Evolutionary conservation across 2,113 vertebrate genomes (phyloP).

Genomic region (Podarcis raffonei): DNA sequence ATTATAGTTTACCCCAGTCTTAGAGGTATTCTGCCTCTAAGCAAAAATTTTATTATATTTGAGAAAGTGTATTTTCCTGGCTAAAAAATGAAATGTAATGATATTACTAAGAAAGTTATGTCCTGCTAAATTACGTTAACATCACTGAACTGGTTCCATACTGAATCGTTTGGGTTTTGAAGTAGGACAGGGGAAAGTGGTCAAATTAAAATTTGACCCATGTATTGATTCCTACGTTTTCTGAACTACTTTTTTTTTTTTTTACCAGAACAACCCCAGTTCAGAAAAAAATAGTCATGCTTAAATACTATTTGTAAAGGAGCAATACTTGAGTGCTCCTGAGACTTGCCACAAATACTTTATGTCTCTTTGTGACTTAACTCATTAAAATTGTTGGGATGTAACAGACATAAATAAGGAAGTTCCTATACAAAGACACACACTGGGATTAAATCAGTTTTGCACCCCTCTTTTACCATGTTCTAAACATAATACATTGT

Average conservation of each 20-base stretch:
- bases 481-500: not conserved
- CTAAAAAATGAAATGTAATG: constrained; percentile 28
- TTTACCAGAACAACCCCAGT: not conserved
- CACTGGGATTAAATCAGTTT: not conserved
- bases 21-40: constrained; percentile 22
- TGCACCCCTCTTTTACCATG: not conserved
- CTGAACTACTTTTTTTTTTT: constrained; percentile 43
- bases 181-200: not conserved
- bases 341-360: not conserved
- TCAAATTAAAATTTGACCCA: not conserved
- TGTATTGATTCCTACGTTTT: not conserved
- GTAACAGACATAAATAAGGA: not conserved
- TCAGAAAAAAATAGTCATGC: not conserved
- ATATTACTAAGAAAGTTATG: constrained; percentile 19
- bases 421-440: not conserved
- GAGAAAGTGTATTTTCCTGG: not conserved
- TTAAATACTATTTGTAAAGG: not conserved
- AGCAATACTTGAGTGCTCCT: not conserved
- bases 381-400: not conserved
- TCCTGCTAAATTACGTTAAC: not conserved
- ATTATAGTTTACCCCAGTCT: not conserved
- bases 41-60: constrained; percentile 36
- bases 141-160: constrained; percentile 9
- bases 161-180: not conserved
- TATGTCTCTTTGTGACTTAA: not conserved